phyloP scores from a whole-genome alignment of 2,113 vertebrate species.

The Rhizomys pruinosus region DNA sequence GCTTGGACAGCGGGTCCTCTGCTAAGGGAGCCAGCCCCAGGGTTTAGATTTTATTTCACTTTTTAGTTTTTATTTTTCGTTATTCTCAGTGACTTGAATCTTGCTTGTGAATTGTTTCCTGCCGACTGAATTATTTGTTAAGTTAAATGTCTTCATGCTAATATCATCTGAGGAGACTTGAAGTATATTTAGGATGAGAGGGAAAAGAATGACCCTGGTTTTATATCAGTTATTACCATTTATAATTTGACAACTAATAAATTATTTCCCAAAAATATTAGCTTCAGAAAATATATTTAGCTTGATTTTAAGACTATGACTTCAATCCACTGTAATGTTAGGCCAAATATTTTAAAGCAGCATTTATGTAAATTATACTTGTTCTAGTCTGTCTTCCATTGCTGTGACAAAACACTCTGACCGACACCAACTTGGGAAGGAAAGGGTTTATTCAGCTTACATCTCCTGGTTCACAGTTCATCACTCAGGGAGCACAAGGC shows the following conservation, averaged over 20 bases:
- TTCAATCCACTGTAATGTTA: background rate
- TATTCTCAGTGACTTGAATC: background rate
- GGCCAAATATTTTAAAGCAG: background rate
- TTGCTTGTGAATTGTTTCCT: slow-evolving; percentile 27
- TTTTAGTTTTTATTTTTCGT: background rate
- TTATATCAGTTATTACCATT: background rate
- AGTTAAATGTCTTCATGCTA: slow-evolving; percentile 33
- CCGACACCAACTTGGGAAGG: no score
- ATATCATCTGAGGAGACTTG: background rate
- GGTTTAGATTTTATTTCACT: slow-evolving; percentile 42
- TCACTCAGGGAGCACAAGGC: no score
- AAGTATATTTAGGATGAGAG: background rate
- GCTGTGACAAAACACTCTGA: no score
- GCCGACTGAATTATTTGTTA: background rate
- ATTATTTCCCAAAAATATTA: slow-evolving; percentile 29
- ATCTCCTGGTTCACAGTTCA: no score
- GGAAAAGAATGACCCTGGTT: background rate
- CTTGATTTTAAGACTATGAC: background rate
- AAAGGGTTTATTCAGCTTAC: no score
- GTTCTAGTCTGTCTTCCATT: no score
- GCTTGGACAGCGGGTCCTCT: background rate
- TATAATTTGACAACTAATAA: background rate
- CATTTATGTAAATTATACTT: slow-evolving; percentile 2
- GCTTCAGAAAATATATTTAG: background rate
- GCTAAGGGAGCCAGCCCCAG: background rate